phyloP scores from a whole-genome alignment of 2,888 invertebrate species.

The Lapara coniferarum region DNA sequence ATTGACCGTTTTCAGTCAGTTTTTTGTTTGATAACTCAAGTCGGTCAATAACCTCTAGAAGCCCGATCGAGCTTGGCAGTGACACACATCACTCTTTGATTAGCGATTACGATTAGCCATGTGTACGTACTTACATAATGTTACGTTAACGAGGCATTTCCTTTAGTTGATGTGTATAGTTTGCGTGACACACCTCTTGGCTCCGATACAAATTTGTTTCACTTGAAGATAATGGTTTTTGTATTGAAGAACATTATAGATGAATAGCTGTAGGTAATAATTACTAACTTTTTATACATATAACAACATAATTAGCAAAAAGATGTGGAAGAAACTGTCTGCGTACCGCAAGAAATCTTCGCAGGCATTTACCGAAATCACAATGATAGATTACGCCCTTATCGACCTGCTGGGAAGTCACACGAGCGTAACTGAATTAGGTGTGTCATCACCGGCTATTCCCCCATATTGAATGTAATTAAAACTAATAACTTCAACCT shows the following conservation, averaged over 20 bases:
- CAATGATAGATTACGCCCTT: neutral
- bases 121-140: conserved; percentile 37
- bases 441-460: neutral
- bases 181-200: conserved; percentile 19
- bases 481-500: too few relatives aligned
- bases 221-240: neutral
- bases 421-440: conserved; percentile 13
- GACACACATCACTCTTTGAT: conserved; percentile 43
- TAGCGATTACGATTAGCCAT: conserved; percentile 36
- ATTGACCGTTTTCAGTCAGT: neutral
- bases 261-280: neutral
- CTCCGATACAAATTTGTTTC: neutral
- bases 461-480: neutral
- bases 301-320: too few relatives aligned
- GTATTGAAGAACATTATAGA: neutral
- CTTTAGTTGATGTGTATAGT: conserved; percentile 10
- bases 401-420: conserved; percentile 5
- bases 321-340: too few relatives aligned
- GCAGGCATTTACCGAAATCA: neutral
- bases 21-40: neutral
- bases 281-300: neutral
- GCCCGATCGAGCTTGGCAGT: conserved; percentile 50
- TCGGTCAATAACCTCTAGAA: conserved; percentile 39
- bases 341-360: neutral
- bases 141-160: conserved; percentile 20